These are phyloP conservation scores for Drosophila paucipuncta DNA, from an alignment of 2,888 invertebrate species.

Conservation along the genomic window DNA sequence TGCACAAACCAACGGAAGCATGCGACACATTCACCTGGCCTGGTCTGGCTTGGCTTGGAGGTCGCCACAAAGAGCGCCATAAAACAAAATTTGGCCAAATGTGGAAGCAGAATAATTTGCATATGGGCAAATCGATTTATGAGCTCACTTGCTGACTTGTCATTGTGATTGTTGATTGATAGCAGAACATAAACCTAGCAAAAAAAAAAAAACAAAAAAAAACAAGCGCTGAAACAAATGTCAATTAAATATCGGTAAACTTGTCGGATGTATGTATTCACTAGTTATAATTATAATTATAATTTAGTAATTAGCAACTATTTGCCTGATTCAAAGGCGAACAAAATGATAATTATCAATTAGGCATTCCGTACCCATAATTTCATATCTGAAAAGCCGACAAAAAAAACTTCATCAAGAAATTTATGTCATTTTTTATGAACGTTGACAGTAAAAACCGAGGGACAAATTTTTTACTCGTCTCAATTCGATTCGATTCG, in stretches of 20 bases:
- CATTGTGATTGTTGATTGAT: slow-evolving; percentile 23
- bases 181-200: slow-evolving; percentile 40
- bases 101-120: slow-evolving; percentile 44
- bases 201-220: not conserved
- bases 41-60: slow-evolving; percentile 35
- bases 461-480: slow-evolving; percentile 60
- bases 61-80: slow-evolving; percentile 45
- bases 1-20: slow-evolving; percentile 29
- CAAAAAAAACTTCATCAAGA: slow-evolving; percentile 35
- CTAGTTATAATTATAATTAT: slow-evolving; percentile 25
- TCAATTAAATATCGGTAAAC: not conserved
- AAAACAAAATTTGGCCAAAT: slow-evolving; percentile 64
- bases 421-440: slow-evolving; percentile 81
- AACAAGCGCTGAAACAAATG: not conserved
- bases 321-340: slow-evolving; percentile 36
- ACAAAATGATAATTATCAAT: slow-evolving; percentile 80
- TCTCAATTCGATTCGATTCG: slow-evolving; percentile 1
- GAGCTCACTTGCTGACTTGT: slow-evolving; percentile 17
- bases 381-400: slow-evolving; percentile 32
- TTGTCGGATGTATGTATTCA: slow-evolving; percentile 10
- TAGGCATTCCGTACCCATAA: slow-evolving; percentile 79
- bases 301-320: slow-evolving; percentile 50
- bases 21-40: slow-evolving; percentile 49
- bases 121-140: slow-evolving; percentile 49
- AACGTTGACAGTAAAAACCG: slow-evolving; percentile 76